Percentiles rank a stretch among this genome's conserved stretches.
Evolutionary conservation across 2,797 vertebrate genomes (phyloP).

Genomic region (Gallirallus australis): DNA sequence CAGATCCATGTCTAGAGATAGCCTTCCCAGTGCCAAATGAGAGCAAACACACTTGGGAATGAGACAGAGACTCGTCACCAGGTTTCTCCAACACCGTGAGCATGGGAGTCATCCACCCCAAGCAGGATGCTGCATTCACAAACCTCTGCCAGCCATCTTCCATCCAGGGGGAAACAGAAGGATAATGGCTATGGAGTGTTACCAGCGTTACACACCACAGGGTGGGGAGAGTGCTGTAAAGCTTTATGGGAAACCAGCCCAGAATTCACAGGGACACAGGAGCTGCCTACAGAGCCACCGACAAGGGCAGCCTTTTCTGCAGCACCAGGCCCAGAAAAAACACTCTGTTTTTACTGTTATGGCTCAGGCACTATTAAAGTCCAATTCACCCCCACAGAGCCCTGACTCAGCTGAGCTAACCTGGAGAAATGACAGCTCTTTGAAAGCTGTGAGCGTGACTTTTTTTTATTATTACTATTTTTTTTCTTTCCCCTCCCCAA

Average conservation of each 20-base stretch:
- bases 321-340: slow-evolving; percentile 18
- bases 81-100: neutral
- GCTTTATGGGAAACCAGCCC: neutral
- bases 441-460: neutral
- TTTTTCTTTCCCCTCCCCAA: neutral
- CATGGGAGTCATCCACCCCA: neutral
- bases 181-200: accelerated
- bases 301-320: neutral
- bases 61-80: neutral
- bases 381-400: neutral
- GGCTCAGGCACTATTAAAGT: neutral
- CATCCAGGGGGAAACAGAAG: accelerated
- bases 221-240: neutral
- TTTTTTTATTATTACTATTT: neutral
- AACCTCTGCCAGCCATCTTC: neutral
- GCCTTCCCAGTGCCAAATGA: neutral
- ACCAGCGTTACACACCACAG: accelerated
- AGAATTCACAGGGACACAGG: neutral
- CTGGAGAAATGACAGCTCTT: neutral
- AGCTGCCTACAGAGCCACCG: neutral
- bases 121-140: neutral
- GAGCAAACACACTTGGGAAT: neutral
- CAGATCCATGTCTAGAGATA: neutral
- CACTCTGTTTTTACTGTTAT: neutral
- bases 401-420: accelerated